phyloP scores from a whole-genome alignment of 2,888 invertebrate genomes.

The Onchidella celtica region DNA sequence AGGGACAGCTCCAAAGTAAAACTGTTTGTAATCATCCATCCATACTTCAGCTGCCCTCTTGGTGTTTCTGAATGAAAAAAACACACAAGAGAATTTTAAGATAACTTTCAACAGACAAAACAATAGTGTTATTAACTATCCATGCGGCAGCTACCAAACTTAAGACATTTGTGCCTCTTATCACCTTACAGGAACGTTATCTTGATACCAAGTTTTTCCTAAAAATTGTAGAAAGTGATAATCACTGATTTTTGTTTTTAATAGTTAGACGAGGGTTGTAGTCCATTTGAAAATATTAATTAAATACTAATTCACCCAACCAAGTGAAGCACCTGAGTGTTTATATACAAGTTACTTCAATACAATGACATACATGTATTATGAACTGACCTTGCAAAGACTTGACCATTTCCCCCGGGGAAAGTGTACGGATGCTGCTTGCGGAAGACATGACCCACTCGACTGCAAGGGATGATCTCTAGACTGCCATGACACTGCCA shows the following conservation, averaged over 20 bases:
- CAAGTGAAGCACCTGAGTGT: too few relatives aligned
- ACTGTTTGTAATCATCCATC: conserved; percentile 99
- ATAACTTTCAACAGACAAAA: too few relatives aligned
- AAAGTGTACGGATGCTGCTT: conserved; percentile 99
- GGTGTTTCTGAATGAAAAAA: conserved; percentile 85
- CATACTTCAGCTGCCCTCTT: conserved; percentile 98
- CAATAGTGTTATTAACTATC: too few relatives aligned
- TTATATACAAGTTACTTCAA: neutral
- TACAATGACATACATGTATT: neutral
- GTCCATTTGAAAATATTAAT: too few relatives aligned
- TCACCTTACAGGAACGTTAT: too few relatives aligned
- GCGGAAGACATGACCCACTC: conserved; percentile 90
- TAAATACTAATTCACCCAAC: too few relatives aligned
- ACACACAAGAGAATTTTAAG: neutral
- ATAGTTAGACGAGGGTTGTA: too few relatives aligned
- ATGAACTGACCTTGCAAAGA: conserved; percentile 81
- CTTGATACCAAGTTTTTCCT: too few relatives aligned
- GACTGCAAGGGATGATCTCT: conserved; percentile 98
- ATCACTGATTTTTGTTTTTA: too few relatives aligned
- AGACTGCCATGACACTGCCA: conserved; percentile 99
- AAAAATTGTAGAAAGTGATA: too few relatives aligned
- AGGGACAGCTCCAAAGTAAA: conserved; percentile 94
- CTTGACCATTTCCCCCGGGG: conserved; percentile 97
- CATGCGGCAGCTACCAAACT: too few relatives aligned
- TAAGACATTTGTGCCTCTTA: too few relatives aligned